Percentiles rank a stretch among this genome's conserved stretches.
Evolutionary conservation across 2,113 vertebrate species (phyloP).

Genomic region (Larimichthys crocea): DNA sequence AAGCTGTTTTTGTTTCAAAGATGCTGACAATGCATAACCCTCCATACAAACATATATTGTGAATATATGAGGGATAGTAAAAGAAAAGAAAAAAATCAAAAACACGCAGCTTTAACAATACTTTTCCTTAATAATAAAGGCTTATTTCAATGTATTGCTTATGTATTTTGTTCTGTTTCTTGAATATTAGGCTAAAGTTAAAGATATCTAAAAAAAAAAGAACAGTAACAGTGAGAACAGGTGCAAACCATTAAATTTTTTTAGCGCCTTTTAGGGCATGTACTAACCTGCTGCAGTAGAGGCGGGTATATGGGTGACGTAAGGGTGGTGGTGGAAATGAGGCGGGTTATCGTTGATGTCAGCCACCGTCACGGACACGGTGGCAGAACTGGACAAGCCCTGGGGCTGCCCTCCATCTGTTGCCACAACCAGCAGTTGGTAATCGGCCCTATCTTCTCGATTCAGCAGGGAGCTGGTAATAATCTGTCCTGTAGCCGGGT

Average conservation of each 20-base stretch:
- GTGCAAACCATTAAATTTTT: not conserved
- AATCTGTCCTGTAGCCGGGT: slow-evolving; percentile 96
- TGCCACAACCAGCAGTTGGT: slow-evolving; percentile 93
- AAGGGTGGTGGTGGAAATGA: slow-evolving; percentile 96
- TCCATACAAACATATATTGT: not conserved
- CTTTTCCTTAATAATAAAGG: not conserved
- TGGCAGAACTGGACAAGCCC: slow-evolving; percentile 92
- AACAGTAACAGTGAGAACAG: not conserved
- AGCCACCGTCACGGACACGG: slow-evolving; percentile 87
- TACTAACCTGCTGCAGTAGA: slow-evolving; percentile 89
- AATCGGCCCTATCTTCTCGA: slow-evolving; percentile 88
- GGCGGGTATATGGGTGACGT: slow-evolving; percentile 94
- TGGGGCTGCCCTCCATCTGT: slow-evolving; percentile 89
- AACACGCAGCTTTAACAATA: not conserved
- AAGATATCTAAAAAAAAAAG: not conserved
- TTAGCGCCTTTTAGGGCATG: not conserved
- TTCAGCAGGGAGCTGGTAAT: slow-evolving; percentile 95
- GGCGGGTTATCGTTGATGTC: slow-evolving; percentile 98
- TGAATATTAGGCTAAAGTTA: not conserved
- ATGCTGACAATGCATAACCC: not conserved
- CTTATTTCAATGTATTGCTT: not conserved
- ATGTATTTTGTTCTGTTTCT: not conserved
- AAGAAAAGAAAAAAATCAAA: not conserved
- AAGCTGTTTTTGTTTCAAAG: not conserved
- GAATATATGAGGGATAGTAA: not conserved